phyloP scores from a whole-genome alignment of 2,113 vertebrate species.

The Ophthalmolycus amberensis region DNA sequence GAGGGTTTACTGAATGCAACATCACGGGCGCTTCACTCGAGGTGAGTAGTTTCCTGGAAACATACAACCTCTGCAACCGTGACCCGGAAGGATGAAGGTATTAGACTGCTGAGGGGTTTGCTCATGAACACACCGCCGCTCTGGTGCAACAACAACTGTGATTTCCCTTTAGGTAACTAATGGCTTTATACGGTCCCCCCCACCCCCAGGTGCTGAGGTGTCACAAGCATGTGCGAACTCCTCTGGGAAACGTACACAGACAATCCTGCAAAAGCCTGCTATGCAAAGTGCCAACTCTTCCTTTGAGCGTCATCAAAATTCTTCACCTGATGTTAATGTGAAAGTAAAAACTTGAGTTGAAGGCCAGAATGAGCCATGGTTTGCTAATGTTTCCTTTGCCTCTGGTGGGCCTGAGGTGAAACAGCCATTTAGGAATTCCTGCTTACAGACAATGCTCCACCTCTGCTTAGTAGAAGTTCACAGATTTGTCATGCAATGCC shows the following conservation, averaged over 20 bases:
- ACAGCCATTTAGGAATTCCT: slow-evolving; percentile 72
- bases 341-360: slow-evolving; percentile 33
- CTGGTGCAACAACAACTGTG: slow-evolving; percentile 10
- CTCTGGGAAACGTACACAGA: slow-evolving; percentile 21
- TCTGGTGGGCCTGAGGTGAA: slow-evolving; percentile 45
- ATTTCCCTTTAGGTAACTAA: slow-evolving; percentile 40
- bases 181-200: slow-evolving; percentile 14
- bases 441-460: slow-evolving; percentile 60
- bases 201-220: slow-evolving; percentile 10
- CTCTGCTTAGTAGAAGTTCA: slow-evolving; percentile 69
- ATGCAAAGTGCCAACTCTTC: background rate
- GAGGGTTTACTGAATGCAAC: slow-evolving; percentile 41
- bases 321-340: slow-evolving; percentile 38
- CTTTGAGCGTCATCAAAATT: slow-evolving; percentile 24
- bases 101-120: slow-evolving; percentile 5
- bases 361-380: slow-evolving; percentile 32
- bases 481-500: slow-evolving; percentile 78
- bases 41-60: slow-evolving; percentile 60
- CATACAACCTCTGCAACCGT: slow-evolving; percentile 24
- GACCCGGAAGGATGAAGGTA: slow-evolving; percentile 35
- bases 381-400: slow-evolving; percentile 23
- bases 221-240: slow-evolving; percentile 5
- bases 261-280: slow-evolving; percentile 11
- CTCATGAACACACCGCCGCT: slow-evolving; percentile 23
- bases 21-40: slow-evolving; percentile 55